Conservation (phyloP, 2,797 vertebrate genomes). For the Acanthopagrus latus region DNA sequence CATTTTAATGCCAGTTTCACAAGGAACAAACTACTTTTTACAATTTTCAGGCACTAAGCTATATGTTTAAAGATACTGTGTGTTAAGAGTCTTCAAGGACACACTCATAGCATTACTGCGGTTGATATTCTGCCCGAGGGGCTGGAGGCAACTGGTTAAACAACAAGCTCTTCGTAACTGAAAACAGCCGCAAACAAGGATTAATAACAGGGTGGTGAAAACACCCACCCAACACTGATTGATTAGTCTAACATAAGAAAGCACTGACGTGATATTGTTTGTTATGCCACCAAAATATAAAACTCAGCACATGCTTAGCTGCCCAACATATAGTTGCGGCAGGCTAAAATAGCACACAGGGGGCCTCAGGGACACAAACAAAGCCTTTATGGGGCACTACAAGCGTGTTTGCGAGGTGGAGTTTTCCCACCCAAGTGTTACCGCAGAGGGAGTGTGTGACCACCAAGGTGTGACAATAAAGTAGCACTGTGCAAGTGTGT, state of each 20-base stretch:
- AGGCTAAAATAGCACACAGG: slow-evolving; percentile 30
- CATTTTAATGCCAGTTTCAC: neutral
- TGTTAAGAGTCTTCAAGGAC: neutral
- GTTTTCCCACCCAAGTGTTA: slow-evolving; percentile 71
- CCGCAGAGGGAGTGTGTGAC: slow-evolving; percentile 55
- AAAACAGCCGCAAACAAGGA: neutral
- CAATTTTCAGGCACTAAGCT: neutral
- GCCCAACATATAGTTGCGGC: slow-evolving; percentile 33
- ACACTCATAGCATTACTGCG: neutral
- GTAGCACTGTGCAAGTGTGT: neutral
- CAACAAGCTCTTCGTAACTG: slow-evolving; percentile 5
- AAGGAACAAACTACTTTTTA: neutral
- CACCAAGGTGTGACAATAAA: slow-evolving; percentile 67
- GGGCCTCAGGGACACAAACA: slow-evolving; percentile 47
- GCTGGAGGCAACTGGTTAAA: slow-evolving; percentile 46
- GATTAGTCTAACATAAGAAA: neutral
- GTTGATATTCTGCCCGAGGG: slow-evolving; percentile 25
- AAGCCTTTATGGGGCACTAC: slow-evolving; percentile 41
- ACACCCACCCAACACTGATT: neutral
- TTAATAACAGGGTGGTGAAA: neutral
- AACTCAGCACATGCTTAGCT: slow-evolving; percentile 25
- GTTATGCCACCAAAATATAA: slow-evolving; percentile 20
- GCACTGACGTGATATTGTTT: slow-evolving; percentile 2
- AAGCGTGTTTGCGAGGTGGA: slow-evolving; percentile 54
- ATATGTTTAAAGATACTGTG: neutral